phyloP scores from a whole-genome alignment of 2,113 vertebrate species.

The Boleophthalmus pectinirostris region DNA sequence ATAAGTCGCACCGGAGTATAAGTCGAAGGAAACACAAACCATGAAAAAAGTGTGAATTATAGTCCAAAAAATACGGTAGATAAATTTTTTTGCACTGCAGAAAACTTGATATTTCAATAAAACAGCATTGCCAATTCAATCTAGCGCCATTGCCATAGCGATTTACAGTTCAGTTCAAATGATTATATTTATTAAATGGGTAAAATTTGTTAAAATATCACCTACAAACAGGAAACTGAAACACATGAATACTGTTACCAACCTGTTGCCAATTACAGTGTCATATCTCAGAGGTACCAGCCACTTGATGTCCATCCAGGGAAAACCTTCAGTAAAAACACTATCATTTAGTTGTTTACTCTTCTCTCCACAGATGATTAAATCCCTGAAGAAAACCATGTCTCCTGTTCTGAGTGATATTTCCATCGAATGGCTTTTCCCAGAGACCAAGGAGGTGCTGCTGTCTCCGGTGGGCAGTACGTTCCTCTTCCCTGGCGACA shows the following conservation, averaged over 20 bases:
- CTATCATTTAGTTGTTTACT: slow-evolving; percentile 2
- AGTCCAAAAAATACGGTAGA: too few relatives aligned
- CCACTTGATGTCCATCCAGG: not conserved
- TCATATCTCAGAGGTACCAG: slow-evolving; percentile 32
- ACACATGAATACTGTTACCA: not conserved
- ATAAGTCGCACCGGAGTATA: too few relatives aligned
- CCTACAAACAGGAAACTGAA: too few relatives aligned
- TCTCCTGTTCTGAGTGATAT: slow-evolving; percentile 88
- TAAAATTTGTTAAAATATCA: too few relatives aligned
- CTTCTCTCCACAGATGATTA: slow-evolving; percentile 84
- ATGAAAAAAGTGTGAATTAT: too few relatives aligned
- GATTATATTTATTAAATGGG: too few relatives aligned
- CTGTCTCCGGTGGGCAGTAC: slow-evolving; percentile 85
- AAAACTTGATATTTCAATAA: too few relatives aligned
- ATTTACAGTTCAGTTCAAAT: too few relatives aligned
- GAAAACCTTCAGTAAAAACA: slow-evolving; percentile 3
- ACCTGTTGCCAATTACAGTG: slow-evolving; percentile 43
- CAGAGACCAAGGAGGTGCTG: slow-evolving; percentile 88
- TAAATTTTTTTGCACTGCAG: too few relatives aligned
- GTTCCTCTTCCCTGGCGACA: slow-evolving; percentile 92
- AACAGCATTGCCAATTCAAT: too few relatives aligned
- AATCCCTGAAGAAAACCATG: slow-evolving; percentile 92
- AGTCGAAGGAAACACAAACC: too few relatives aligned
- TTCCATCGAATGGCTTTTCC: slow-evolving; percentile 92
- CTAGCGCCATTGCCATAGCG: too few relatives aligned